Percentiles rank a stretch among this genome's conserved stretches.
phyloP scores from a whole-genome alignment of 2,888 invertebrate species.

The Cordilura impudica region DNA sequence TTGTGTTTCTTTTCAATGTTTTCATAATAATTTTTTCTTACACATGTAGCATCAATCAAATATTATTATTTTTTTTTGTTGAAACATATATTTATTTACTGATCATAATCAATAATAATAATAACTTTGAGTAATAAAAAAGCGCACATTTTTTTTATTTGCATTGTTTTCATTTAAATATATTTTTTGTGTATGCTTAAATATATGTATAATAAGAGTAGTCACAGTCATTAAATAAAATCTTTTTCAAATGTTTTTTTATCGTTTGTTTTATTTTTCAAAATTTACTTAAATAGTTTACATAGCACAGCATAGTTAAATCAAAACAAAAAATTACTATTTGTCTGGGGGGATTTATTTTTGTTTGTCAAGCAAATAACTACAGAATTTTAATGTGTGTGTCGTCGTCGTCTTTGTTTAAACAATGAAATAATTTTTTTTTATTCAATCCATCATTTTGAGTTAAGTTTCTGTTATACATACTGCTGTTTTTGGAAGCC shows the following conservation, averaged over 20 bases:
- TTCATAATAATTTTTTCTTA: conserved; percentile 1
- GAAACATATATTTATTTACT: conserved; percentile 58
- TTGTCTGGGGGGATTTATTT: conserved; percentile 21
- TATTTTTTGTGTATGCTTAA: conserved; percentile 59
- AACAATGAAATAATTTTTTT: conserved; percentile 21
- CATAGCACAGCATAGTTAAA: conserved; percentile 60
- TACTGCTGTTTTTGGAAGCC: conserved; percentile 59
- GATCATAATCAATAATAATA: conserved; percentile 61
- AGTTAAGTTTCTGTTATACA: conserved; percentile 23
- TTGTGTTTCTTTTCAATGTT: conserved; percentile 15
- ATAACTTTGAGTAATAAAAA: conserved; percentile 63
- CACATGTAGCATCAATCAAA: conserved; percentile 28
- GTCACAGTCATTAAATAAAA: conserved; percentile 63
- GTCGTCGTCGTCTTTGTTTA: conserved; percentile 53
- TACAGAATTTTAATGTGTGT: conserved; percentile 48
- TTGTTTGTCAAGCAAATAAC: conserved; percentile 46
- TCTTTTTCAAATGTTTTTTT: conserved; percentile 46
- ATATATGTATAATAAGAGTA: conserved; percentile 61
- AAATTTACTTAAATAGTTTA: conserved; percentile 60
- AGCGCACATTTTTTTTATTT: conserved; percentile 54
- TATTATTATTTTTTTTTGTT: conserved; percentile 32
- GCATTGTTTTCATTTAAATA: conserved; percentile 41
- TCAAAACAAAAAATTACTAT: conserved; percentile 53
- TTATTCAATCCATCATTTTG: not conserved
- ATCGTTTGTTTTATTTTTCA: conserved; percentile 34